Conservation (phyloP, 2,797 vertebrate genomes). For the Scolopax bukidnonensis region DNA sequence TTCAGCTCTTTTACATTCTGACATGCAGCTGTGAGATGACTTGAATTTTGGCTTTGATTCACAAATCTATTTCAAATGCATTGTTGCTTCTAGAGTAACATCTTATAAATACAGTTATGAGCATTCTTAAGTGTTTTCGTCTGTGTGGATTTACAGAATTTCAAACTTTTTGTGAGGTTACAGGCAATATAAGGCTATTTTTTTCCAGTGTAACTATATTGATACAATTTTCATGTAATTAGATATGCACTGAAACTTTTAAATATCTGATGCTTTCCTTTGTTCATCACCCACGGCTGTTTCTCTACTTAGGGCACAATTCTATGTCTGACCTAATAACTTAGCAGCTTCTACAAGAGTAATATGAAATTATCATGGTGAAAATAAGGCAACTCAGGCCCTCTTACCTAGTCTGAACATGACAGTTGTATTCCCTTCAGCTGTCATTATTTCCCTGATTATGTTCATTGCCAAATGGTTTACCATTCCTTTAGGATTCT, state of each 20-base stretch:
- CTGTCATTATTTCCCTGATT: not conserved
- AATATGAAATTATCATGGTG: not conserved
- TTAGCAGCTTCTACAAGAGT: not conserved
- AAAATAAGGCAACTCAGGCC: not conserved
- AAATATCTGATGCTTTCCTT: not conserved
- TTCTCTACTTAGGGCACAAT: not conserved
- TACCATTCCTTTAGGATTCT: not conserved
- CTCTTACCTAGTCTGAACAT: not conserved
- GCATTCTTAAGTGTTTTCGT: not conserved
- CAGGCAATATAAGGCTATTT: not conserved
- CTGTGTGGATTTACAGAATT: not conserved
- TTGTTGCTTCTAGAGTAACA: not conserved
- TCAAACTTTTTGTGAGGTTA: not conserved
- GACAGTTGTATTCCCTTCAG: not conserved
- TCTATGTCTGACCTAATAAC: not conserved
- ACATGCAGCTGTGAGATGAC: not conserved
- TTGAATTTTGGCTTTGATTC: not conserved
- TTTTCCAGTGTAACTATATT: not conserved
- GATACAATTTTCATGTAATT: not conserved
- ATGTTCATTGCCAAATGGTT: not conserved
- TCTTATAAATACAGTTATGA: not conserved
- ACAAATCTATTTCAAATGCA: conserved; percentile 14
- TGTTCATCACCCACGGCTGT: not conserved
- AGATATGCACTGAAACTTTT: not conserved
- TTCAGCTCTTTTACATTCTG: not conserved